Evolutionary conservation across 2,797 vertebrate genomes (phyloP).

Genomic region (Phalanger gymnotis): DNA sequence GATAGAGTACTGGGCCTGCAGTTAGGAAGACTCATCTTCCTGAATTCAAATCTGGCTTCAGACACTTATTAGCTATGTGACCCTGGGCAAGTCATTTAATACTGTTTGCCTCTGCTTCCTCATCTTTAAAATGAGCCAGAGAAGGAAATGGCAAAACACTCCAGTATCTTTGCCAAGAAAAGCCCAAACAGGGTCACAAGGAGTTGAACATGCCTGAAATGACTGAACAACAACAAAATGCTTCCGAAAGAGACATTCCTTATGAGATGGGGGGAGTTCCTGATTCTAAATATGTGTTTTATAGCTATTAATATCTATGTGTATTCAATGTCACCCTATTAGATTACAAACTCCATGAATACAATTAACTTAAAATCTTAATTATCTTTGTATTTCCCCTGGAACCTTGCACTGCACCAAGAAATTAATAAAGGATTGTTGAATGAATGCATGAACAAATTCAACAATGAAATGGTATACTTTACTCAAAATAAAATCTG

Average conservation of each 20-base stretch:
- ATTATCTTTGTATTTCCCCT: not conserved
- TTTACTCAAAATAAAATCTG: not conserved
- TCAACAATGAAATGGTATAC: not conserved
- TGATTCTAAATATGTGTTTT: not conserved
- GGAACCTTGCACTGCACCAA: not conserved
- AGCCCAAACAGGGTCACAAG: not conserved
- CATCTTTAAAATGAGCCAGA: not conserved
- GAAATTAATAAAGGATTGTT: not conserved
- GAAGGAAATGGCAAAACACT: not conserved
- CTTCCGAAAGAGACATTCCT: not conserved
- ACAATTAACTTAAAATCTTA: not conserved
- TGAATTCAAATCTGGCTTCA: not conserved
- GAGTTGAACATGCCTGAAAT: not conserved
- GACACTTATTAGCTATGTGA: not conserved
- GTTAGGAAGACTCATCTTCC: not conserved
- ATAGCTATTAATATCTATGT: not conserved
- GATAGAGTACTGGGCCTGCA: not conserved
- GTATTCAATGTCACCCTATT: not conserved
- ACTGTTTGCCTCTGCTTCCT: not conserved
- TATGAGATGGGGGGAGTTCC: not conserved
- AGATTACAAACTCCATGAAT: not conserved
- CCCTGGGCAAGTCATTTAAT: not conserved
- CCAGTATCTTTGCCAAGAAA: not conserved
- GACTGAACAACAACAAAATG: not conserved
- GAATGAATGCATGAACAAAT: not conserved